Percentiles rank a stretch among this genome's conserved stretches.
Evolutionary conservation across 2,797 vertebrate genomes (phyloP).

Genomic region (Pantherophis vulpinus): DNA sequence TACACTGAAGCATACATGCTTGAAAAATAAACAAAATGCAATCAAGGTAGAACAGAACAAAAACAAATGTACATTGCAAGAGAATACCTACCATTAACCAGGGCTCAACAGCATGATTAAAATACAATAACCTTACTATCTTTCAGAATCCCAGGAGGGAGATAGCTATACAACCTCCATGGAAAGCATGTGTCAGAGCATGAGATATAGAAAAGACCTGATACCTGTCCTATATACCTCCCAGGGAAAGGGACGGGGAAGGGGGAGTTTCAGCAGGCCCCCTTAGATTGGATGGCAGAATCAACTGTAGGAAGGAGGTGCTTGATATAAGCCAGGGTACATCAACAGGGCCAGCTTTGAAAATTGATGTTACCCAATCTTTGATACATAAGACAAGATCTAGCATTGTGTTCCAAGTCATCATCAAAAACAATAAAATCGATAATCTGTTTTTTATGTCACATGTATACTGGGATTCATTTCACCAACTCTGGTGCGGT

Average conservation of each 20-base stretch:
- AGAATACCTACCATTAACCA: not conserved
- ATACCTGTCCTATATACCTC: not conserved
- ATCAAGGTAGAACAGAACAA: not conserved
- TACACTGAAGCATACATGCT: not conserved
- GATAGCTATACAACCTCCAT: not conserved
- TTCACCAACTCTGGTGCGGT: not conserved
- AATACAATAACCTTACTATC: not conserved
- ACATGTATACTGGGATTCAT: not conserved
- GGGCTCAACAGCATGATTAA: not conserved
- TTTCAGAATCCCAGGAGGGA: not conserved
- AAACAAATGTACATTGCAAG: not conserved
- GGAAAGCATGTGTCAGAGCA: not conserved
- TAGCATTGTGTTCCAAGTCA: not conserved
- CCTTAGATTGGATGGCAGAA: not conserved
- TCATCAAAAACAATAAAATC: not conserved
- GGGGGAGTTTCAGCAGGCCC: not conserved
- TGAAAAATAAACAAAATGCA: not conserved
- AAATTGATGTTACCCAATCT: slow-evolving; percentile 36
- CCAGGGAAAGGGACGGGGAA: not conserved
- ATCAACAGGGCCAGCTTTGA: slow-evolving; percentile 22
- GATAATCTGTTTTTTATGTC: slow-evolving; percentile 11
- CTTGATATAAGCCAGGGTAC: not conserved
- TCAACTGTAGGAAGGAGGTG: not conserved
- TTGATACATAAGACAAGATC: not conserved
- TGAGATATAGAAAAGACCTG: not conserved